These are phyloP conservation scores for human DNA, from an alignment of 2,113 vertebrate genomes.

Conservation along the genomic window DNA sequence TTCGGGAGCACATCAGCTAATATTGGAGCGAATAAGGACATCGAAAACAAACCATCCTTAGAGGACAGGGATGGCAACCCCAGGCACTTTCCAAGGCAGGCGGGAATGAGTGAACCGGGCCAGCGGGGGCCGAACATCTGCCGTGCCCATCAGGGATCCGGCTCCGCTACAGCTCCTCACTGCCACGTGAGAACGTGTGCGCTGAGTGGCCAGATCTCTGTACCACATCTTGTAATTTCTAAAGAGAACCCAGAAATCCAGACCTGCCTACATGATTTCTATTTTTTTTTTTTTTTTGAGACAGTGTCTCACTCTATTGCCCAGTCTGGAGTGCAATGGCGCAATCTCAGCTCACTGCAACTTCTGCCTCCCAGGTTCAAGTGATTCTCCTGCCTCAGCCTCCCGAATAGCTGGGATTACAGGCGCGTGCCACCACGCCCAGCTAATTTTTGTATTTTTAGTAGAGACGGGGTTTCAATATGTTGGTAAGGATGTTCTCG, in stretches of 20 bases:
- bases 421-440: too few species aligned
- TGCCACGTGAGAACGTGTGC: accelerated
- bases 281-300: too few species aligned
- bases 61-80: neutral
- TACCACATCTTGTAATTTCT: neutral
- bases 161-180: accelerated
- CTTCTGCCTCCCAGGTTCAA: too few species aligned
- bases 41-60: neutral
- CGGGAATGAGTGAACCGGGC: accelerated
- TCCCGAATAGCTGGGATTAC: too few species aligned
- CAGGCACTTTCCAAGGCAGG: neutral
- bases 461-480: too few species aligned
- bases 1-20: neutral
- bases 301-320: too few species aligned
- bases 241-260: neutral
- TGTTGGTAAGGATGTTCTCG: too few species aligned
- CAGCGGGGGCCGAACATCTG: accelerated
- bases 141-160: accelerated
- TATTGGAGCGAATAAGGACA: neutral
- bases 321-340: too few species aligned
- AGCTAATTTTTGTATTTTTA: too few species aligned
- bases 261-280: neutral
- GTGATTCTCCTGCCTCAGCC: too few species aligned
- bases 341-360: too few species aligned
- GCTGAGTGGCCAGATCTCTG: accelerated